Percentiles rank a stretch among this genome's conserved stretches.
phyloP scores from a whole-genome alignment of 2,888 invertebrate species.

The Coenonympha arcania region DNA sequence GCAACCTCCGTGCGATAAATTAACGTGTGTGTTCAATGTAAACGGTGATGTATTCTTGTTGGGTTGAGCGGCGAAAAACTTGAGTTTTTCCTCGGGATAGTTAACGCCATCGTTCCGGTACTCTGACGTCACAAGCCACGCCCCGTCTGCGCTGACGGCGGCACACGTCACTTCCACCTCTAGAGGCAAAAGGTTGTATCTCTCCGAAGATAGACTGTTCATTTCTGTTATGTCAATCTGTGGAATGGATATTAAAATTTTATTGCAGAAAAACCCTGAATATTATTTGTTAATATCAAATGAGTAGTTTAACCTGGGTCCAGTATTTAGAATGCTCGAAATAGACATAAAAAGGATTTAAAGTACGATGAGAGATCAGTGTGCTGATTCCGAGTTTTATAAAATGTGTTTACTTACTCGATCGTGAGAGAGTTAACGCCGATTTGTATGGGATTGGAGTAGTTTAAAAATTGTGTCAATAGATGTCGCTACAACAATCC shows the following conservation, averaged over 20 bases:
- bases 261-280: no score
- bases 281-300: no score
- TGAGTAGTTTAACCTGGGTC: no score
- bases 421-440: no score
- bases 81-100: conserved; percentile 62
- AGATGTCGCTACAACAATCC: no score
- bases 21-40: conserved; percentile 58
- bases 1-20: conserved; percentile 63
- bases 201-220: conserved; percentile 57
- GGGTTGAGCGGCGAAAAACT: conserved; percentile 52
- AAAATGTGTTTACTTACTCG: no score
- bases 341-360: no score
- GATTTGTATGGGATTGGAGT: no score
- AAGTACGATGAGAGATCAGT: no score
- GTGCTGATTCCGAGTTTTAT: no score
- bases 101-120: conserved; percentile 60
- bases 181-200: conserved; percentile 57
- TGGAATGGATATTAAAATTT: conserved; percentile 29
- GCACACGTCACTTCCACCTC: conserved; percentile 65
- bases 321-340: no score
- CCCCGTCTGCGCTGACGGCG: conserved; percentile 52
- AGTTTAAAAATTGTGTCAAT: no score
- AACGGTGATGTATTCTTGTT: conserved; percentile 45
- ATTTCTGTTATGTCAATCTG: conserved; percentile 66
- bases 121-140: conserved; percentile 64